Conservation (phyloP, 2,888 invertebrate genomes). For the Arge pagana region DNA sequence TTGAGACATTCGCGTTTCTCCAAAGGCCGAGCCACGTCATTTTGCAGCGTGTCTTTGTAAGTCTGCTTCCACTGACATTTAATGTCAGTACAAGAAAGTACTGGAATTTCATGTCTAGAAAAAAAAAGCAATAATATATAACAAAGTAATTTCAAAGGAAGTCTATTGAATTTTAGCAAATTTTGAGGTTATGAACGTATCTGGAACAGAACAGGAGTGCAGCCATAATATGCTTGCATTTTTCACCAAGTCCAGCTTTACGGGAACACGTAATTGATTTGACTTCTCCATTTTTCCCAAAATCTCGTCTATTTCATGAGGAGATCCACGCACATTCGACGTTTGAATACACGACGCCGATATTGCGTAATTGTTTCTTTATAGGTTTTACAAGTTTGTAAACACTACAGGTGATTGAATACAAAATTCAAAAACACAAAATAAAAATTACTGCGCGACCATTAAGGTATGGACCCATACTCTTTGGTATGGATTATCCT, state of each 20-base stretch:
- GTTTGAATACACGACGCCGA: slow-evolving; percentile 7
- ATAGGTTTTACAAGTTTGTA: too few relatives aligned
- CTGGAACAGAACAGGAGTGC: slow-evolving; percentile 11
- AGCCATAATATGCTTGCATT: slow-evolving; percentile 12
- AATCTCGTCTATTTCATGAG: slow-evolving; percentile 6
- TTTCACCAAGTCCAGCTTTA: slow-evolving; percentile 13
- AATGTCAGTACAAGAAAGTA: slow-evolving; percentile 11
- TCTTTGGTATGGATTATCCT: too few relatives aligned
- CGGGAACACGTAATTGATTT: slow-evolving; percentile 4
- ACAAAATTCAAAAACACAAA: too few relatives aligned
- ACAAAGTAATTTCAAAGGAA: too few relatives aligned
- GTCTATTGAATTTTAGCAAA: not conserved
- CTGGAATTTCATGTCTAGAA: slow-evolving; percentile 4
- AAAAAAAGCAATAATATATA: not conserved
- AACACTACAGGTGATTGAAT: too few relatives aligned
- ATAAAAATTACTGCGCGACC: too few relatives aligned
- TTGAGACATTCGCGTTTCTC: too few relatives aligned
- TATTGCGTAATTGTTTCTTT: slow-evolving; percentile 1
- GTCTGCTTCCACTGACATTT: slow-evolving; percentile 3
- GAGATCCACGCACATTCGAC: slow-evolving; percentile 9
- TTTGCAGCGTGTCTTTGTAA: not conserved
- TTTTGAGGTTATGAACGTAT: slow-evolving; percentile 12
- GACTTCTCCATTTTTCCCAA: too few relatives aligned
- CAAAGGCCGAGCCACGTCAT: slow-evolving; percentile 2
- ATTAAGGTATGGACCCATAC: too few relatives aligned